These are phyloP conservation scores for Neodiprion pinetum DNA, from an alignment of 1,140 invertebrate genomes.

Conservation along the genomic window DNA sequence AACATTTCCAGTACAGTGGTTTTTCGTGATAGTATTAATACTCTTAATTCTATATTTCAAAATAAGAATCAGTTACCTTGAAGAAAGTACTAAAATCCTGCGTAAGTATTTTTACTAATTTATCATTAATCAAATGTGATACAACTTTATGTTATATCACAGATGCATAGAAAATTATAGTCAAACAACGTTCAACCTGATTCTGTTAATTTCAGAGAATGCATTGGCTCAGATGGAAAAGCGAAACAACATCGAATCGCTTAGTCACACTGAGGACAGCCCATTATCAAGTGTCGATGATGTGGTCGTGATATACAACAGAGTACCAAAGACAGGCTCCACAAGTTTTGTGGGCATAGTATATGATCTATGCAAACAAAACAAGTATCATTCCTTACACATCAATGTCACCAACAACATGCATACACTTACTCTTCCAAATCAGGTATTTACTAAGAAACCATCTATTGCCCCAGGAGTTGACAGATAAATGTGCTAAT, in stretches of 20 bases:
- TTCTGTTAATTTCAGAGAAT: slow-evolving; percentile 43
- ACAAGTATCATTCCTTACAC: slow-evolving; percentile 94
- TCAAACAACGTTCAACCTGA: neutral
- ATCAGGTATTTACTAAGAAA: slow-evolving; percentile 74
- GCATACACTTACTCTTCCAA: slow-evolving; percentile 89
- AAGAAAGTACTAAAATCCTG: slow-evolving; percentile 46
- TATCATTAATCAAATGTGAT: neutral
- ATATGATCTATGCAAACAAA: slow-evolving; percentile 93
- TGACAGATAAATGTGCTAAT: neutral
- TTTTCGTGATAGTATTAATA: slow-evolving; percentile 42
- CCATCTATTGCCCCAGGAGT: neutral
- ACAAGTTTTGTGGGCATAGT: slow-evolving; percentile 97
- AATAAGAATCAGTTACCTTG: slow-evolving; percentile 43
- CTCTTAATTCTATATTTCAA: slow-evolving; percentile 49
- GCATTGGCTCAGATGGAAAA: slow-evolving; percentile 38
- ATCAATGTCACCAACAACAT: slow-evolving; percentile 96
- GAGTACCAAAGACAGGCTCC: slow-evolving; percentile 98
- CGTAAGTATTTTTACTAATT: slow-evolving; percentile 37
- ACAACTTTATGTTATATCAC: slow-evolving; percentile 21
- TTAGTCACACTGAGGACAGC: neutral
- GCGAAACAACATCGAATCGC: slow-evolving; percentile 20
- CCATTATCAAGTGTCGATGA: slow-evolving; percentile 57
- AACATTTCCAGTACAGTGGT: slow-evolving; percentile 52
- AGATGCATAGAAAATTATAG: slow-evolving; percentile 27
- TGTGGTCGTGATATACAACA: slow-evolving; percentile 90